Conservation (phyloP, 2,888 invertebrate species). For the Chrysodeixis includens region DNA sequence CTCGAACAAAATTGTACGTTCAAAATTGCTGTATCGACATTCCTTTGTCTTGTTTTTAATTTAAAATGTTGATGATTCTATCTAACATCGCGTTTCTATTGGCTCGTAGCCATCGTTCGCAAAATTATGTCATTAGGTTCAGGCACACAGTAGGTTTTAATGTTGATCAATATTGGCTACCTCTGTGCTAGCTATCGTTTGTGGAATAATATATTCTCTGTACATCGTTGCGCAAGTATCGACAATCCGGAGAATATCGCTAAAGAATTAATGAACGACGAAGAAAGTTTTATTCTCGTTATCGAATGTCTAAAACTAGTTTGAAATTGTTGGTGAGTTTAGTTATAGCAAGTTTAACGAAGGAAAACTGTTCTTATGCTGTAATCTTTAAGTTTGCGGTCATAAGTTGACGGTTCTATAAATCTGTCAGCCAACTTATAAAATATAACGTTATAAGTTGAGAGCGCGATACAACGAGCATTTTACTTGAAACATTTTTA, state of each 20-base stretch:
- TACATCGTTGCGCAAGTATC: conserved; percentile 7
- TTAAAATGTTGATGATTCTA: conserved; percentile 30
- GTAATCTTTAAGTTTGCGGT: conserved; percentile 27
- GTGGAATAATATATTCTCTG: neutral
- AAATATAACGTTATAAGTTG: conserved; percentile 5
- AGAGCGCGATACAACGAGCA: neutral
- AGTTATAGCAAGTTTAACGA: conserved; percentile 27
- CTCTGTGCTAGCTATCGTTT: neutral
- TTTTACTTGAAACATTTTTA: neutral
- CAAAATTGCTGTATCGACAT: conserved; percentile 31
- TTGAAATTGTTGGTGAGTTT: conserved; percentile 32
- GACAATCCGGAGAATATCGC: conserved; percentile 6
- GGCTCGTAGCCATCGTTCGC: neutral
- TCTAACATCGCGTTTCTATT: conserved; percentile 9
- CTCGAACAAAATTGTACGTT: conserved; percentile 18
- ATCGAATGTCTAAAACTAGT: conserved; percentile 31
- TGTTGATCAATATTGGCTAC: neutral
- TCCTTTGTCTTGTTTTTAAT: conserved; percentile 36
- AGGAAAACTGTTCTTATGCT: conserved; percentile 27
- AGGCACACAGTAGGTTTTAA: neutral
- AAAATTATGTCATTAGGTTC: neutral
- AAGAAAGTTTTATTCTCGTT: conserved; percentile 33
- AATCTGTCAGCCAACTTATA: conserved; percentile 13
- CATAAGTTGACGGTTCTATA: conserved; percentile 13
- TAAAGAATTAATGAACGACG: conserved; percentile 32